Conservation (phyloP, 37 sponge, comb jelly and placozoan genomes). For the Geodia barretti region DNA sequence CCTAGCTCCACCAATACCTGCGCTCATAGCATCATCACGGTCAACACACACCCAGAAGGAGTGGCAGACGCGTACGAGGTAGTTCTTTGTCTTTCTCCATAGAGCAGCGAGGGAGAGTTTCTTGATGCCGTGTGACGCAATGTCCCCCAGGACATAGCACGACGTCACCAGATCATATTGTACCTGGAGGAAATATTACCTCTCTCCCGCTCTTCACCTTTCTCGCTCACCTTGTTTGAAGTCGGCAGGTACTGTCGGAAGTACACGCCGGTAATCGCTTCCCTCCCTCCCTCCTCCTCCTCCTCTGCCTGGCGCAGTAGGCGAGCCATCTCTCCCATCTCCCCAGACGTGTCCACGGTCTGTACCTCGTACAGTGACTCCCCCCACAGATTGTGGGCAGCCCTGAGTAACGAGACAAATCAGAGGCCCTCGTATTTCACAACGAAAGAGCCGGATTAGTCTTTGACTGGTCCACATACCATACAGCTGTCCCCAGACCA, state of each 20-base stretch:
- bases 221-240: conserved; percentile 54
- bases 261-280: conserved; percentile 55
- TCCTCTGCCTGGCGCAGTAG: conserved; percentile 31
- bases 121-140: conserved; percentile 55
- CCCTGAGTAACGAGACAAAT: conserved; percentile 51
- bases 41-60: too few species aligned
- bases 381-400: conserved; percentile 75
- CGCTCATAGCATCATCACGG: too few species aligned
- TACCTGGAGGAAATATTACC: conserved; percentile 15
- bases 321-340: conserved; percentile 71
- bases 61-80: conserved; percentile 52
- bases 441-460: background rate
- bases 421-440: background rate
- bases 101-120: conserved; percentile 51
- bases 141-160: conserved; percentile 75
- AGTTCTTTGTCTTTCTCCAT: conserved; percentile 83
- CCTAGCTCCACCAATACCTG: conserved; percentile 81
- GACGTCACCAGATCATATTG: conserved; percentile 85
- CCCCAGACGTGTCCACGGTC: conserved; percentile 72
- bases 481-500: conserved; percentile 89
- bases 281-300: conserved; percentile 1
- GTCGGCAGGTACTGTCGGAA: conserved; percentile 80
- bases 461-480: conserved; percentile 68
- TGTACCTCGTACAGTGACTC: conserved; percentile 73
- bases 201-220: background rate